These are phyloP conservation scores for Thelaira solivaga DNA, from an alignment of 2,888 invertebrate species.

Conservation along the genomic window DNA sequence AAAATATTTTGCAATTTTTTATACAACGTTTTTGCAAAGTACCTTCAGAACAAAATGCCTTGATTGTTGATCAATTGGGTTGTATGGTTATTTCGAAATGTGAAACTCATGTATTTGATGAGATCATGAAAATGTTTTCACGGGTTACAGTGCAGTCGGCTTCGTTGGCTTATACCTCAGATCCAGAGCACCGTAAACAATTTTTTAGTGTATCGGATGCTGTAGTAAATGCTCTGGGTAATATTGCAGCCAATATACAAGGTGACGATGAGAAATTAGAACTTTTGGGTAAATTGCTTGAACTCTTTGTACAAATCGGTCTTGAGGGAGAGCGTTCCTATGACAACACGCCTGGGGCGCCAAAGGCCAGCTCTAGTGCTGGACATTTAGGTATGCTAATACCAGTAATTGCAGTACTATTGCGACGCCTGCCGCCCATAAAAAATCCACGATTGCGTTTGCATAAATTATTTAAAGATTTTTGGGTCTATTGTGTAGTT, in stretches of 20 bases:
- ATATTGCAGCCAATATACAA: slow-evolving; percentile 95
- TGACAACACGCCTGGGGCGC: slow-evolving; percentile 88
- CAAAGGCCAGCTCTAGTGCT: slow-evolving; percentile 95
- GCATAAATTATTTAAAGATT: slow-evolving; percentile 98
- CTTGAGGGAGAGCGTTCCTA: slow-evolving; percentile 97
- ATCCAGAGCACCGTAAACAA: slow-evolving; percentile 80
- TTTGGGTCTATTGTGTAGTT: slow-evolving; percentile 99
- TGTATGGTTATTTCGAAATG: slow-evolving; percentile 98
- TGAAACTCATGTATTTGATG: slow-evolving; percentile 90
- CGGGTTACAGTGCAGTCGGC: slow-evolving; percentile 96
- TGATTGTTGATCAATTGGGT: slow-evolving; percentile 98
- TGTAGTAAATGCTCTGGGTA: slow-evolving; percentile 96
- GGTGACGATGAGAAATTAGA: slow-evolving; percentile 91
- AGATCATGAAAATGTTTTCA: slow-evolving; percentile 98
- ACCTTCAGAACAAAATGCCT: slow-evolving; percentile 92
- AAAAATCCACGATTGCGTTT: slow-evolving; percentile 93
- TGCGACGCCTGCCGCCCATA: slow-evolving; percentile 92
- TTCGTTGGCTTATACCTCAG: slow-evolving; percentile 83
- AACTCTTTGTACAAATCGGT: slow-evolving; percentile 98
- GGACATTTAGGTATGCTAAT: slow-evolving; percentile 98
- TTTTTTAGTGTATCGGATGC: slow-evolving; percentile 92
- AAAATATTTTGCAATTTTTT: slow-evolving; percentile 96
- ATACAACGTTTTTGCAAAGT: slow-evolving; percentile 96
- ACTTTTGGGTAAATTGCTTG: slow-evolving; percentile 90
- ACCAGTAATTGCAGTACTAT: slow-evolving; percentile 94